A percentile compares a stretch with the other conserved stretches of the same genome.
phyloP scores from a whole-genome alignment of 2,113 vertebrate genomes.

The Brachypteracias leptosomus region DNA sequence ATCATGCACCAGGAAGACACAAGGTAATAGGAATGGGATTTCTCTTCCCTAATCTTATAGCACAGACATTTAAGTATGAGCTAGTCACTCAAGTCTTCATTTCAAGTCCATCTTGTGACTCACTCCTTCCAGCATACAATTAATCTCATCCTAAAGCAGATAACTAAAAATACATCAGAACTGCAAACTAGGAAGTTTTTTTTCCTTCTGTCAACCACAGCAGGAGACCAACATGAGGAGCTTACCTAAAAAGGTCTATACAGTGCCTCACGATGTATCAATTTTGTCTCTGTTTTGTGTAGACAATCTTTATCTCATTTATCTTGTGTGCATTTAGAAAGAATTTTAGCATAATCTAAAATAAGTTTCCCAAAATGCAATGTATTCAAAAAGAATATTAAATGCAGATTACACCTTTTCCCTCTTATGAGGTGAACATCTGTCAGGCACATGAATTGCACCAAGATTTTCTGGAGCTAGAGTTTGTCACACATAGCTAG shows the following conservation, averaged over 20 bases:
- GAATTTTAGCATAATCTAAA: background rate
- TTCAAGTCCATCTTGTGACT: background rate
- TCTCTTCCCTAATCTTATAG: background rate
- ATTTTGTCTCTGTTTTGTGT: background rate
- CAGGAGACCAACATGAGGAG: background rate
- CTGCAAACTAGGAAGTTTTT: background rate
- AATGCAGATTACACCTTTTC: background rate
- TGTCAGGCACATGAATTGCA: background rate
- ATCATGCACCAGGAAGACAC: background rate
- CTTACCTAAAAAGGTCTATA: background rate
- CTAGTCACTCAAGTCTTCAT: background rate
- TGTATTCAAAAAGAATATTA: background rate
- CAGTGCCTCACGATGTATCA: background rate
- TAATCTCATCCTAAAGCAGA: slow-evolving; percentile 7
- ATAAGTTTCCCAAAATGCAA: background rate
- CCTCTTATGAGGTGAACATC: background rate
- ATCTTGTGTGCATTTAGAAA: background rate
- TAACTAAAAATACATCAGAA: background rate
- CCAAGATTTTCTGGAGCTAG: background rate
- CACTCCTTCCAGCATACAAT: background rate
- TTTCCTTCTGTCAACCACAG: background rate
- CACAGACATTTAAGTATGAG: background rate
- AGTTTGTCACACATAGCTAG: background rate
- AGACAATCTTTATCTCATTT: background rate
- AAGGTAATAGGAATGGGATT: background rate